Conservation (phyloP, 2,888 invertebrate species). For the Geophilus truncorum region DNA sequence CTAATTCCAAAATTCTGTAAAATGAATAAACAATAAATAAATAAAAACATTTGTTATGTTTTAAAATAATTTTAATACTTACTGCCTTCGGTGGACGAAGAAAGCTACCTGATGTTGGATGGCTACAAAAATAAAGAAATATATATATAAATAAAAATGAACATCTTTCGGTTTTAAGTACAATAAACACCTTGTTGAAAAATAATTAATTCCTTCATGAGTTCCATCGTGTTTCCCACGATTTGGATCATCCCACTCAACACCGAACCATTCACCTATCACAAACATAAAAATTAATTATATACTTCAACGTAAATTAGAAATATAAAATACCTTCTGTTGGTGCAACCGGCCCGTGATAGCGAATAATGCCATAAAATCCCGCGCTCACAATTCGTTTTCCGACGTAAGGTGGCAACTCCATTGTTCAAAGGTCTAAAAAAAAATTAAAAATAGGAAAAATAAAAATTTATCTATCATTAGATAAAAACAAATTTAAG, state of each 20-base stretch:
- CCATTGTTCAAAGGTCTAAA: neutral
- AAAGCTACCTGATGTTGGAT: slow-evolving; percentile 82
- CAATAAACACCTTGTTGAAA: slow-evolving; percentile 53
- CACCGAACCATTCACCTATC: slow-evolving; percentile 74
- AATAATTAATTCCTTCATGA: slow-evolving; percentile 75
- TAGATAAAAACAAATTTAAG: neutral
- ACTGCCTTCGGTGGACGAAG: slow-evolving; percentile 71
- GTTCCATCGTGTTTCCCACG: slow-evolving; percentile 91
- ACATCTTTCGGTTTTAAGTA: too few species aligned
- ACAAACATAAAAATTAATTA: neutral
- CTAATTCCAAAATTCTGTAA: slow-evolving; percentile 62
- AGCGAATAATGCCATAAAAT: slow-evolving; percentile 62
- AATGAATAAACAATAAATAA: neutral
- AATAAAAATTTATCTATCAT: neutral
- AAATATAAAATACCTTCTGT: slow-evolving; percentile 51
- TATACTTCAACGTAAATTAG: neutral
- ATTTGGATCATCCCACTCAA: slow-evolving; percentile 90
- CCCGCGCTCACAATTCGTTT: slow-evolving; percentile 53
- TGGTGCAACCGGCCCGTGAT: slow-evolving; percentile 66
- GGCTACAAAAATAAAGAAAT: slow-evolving; percentile 49
- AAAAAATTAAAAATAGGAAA: neutral
- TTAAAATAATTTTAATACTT: neutral
- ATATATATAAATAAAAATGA: neutral
- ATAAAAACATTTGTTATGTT: neutral
- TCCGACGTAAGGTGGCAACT: slow-evolving; percentile 44